These are phyloP conservation scores for Dryobates pubescens DNA, from an alignment of 2,797 vertebrate species.

Conservation along the genomic window DNA sequence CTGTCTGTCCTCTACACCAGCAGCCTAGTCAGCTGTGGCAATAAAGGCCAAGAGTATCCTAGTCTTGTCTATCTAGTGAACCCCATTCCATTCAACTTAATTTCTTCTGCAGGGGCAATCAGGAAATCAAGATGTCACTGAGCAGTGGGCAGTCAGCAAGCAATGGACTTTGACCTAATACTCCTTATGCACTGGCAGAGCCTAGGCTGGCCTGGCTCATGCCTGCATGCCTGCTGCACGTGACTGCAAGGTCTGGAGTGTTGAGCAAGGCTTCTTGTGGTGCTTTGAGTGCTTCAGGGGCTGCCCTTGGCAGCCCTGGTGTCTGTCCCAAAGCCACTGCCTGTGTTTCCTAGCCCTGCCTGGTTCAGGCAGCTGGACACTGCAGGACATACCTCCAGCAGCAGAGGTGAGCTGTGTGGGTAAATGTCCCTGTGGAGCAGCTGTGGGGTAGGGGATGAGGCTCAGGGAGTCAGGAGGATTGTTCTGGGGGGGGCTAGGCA, in stretches of 20 bases:
- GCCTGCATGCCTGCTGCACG: background rate
- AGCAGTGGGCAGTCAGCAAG: no score
- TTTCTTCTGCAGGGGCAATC: no score
- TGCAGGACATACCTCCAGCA: background rate
- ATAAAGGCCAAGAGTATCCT: no score
- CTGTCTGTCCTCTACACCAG: no score
- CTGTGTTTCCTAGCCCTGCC: background rate
- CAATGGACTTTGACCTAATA: background rate
- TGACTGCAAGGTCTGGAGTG: background rate
- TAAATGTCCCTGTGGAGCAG: rapidly evolving
- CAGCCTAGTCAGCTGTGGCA: no score
- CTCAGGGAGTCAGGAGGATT: background rate
- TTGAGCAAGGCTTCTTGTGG: background rate
- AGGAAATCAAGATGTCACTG: no score
- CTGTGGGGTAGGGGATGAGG: rapidly evolving
- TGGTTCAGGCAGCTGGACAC: background rate
- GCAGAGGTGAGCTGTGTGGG: background rate
- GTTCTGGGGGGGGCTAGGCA: no score
- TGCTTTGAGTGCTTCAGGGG: background rate
- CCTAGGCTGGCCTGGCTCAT: background rate
- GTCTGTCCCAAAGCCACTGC: background rate
- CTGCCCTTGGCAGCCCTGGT: background rate
- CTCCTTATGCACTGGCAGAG: background rate
- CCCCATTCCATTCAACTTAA: no score
- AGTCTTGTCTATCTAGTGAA: no score